These are phyloP conservation scores for Trogon surrucura DNA, from an alignment of 2,113 vertebrate species.

Conservation along the genomic window DNA sequence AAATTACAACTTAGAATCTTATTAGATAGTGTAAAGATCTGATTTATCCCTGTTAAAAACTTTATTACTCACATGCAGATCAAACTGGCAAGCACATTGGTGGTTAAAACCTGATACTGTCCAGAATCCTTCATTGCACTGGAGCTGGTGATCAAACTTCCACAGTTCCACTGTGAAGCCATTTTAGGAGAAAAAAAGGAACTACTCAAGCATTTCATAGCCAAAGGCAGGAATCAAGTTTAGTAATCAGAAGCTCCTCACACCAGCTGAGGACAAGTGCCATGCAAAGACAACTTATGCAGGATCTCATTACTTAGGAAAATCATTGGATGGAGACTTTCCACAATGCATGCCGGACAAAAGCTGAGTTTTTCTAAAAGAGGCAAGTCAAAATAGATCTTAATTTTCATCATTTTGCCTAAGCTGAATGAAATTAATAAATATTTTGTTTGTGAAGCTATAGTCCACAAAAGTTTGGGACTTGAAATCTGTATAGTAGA, in stretches of 20 bases:
- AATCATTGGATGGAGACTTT: background rate
- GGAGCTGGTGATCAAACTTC: slow-evolving; percentile 80
- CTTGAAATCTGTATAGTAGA: background rate
- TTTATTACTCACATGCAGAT: slow-evolving; percentile 82
- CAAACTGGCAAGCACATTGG: slow-evolving; percentile 80
- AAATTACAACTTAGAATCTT: background rate
- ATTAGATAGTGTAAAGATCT: background rate
- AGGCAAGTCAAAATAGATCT: background rate
- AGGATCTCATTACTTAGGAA: background rate
- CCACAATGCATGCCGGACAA: background rate
- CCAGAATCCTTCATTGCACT: slow-evolving; percentile 79
- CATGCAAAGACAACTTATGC: background rate
- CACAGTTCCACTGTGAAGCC: slow-evolving; percentile 82
- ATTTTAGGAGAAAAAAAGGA: slow-evolving; percentile 64
- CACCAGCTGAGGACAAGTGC: background rate
- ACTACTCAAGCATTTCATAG: background rate
- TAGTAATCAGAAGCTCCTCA: background rate
- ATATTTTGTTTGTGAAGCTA: background rate
- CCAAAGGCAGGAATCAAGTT: background rate
- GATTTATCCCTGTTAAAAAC: background rate
- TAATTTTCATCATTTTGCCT: background rate
- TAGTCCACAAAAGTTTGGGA: background rate
- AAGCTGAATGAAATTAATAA: background rate
- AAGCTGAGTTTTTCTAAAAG: background rate
- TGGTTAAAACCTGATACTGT: slow-evolving; percentile 80